Base-by-base conservation (phyloP, 2,113 vertebrate genomes). In the Chauna torquata region DNA sequence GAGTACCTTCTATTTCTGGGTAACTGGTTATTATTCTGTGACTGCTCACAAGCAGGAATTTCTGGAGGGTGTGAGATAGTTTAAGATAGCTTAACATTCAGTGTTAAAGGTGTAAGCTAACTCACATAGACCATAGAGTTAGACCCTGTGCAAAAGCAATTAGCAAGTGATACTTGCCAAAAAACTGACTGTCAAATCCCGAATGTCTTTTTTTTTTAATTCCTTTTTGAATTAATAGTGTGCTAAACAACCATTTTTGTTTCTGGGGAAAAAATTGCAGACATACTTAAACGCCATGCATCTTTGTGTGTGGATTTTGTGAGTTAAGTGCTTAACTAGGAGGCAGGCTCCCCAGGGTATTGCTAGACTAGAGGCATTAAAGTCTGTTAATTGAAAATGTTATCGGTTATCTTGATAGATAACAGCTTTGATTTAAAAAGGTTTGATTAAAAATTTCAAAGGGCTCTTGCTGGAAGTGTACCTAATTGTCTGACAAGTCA, bases 41-140 rank as follows among this genome's bases (percentile, higher is more conserved):
- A 68, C 72, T 71, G 75, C 79, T 86, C 25, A 13, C 30, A 28
- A 8, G 44, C 27, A 28, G 71, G 32, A 69, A 18, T 71, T 92
- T 79, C 27, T 59, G 87, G 78, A 74, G 57, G 20, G 62, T 32
- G 36, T 42, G 76, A 74, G 50, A 40, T 22, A 15, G 19, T 45
- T 38, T 61, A 19, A 19, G 28, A 10, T 16, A 64, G 61, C 84
- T 90, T 14, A 61, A 68, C 45, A 40, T 59, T 80, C 32, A 7
- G 32, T 32, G 0, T 15, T 55, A 68, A 42, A 69, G 27, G 28
- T 44, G 32, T 38, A 30, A 74, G 19, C 66, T 68, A 11, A 36
- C 28, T 71, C 54, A 19, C 4, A 0, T 2, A 13, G 11, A 32
- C 30, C 7, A 1, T 10, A 24, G 62, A 50, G 20, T 45, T 7